phyloP scores from a whole-genome alignment of 2,888 invertebrate species.

The Tridacna crocea region DNA sequence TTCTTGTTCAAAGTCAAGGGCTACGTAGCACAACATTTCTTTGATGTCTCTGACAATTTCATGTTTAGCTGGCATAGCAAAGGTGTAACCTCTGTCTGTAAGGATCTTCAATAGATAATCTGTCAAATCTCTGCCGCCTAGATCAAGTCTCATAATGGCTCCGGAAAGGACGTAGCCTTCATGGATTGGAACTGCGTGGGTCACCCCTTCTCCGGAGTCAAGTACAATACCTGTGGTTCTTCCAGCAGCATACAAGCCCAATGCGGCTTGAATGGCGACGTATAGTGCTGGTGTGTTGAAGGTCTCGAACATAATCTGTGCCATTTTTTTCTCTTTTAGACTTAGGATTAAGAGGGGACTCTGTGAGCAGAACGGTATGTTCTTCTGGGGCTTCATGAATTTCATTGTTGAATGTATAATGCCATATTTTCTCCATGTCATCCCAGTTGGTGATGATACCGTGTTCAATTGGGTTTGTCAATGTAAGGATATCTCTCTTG shows the following conservation, averaged over 20 bases:
- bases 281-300: conserved; percentile 15
- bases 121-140: conserved; percentile 76
- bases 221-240: conserved; percentile 82
- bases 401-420: neutral
- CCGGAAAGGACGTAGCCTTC: conserved; percentile 86
- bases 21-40: conserved; percentile 82
- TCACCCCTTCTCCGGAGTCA: conserved; percentile 96
- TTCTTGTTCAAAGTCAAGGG: conserved; percentile 87
- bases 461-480: neutral
- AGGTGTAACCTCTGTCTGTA: conserved; percentile 78
- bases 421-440: neutral
- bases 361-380: conserved; percentile 26
- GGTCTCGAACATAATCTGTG: conserved; percentile 22
- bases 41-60: conserved; percentile 87
- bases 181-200: conserved; percentile 24
- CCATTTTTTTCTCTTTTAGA: conserved; percentile 15
- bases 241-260: conserved; percentile 8
- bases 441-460: neutral
- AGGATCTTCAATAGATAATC: conserved; percentile 85
- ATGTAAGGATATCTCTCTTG: neutral
- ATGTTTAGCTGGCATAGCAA: conserved; percentile 90
- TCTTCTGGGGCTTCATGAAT: conserved; percentile 10
- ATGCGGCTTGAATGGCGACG: conserved; percentile 3
- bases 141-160: conserved; percentile 46
- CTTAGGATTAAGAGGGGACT: conserved; percentile 19